Evolutionary conservation across 2,888 invertebrate genomes (phyloP).

Genomic region (Nephrocerus scutellatus): DNA sequence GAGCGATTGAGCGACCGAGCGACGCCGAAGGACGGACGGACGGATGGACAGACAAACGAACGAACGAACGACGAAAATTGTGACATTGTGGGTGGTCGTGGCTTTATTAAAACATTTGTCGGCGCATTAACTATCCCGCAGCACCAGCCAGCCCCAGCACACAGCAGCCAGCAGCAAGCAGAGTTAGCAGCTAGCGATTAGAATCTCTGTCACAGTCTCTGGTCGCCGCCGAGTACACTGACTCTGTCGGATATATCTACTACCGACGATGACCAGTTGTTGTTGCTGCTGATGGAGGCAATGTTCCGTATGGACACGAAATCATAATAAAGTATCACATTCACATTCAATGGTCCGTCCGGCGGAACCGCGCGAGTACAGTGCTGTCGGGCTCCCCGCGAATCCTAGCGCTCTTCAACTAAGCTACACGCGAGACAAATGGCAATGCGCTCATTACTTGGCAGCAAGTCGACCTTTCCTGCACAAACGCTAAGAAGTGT

Average conservation of each 20-base stretch:
- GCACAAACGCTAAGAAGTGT: too few relatives aligned
- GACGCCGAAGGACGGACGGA: too few relatives aligned
- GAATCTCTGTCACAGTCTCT: too few relatives aligned
- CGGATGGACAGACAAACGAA: constrained; percentile 23
- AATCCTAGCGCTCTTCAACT: constrained; percentile 22
- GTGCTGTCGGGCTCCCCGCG: constrained; percentile 19
- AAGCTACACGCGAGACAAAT: constrained; percentile 23
- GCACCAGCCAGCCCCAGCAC: constrained; percentile 4
- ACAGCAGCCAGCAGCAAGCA: constrained; percentile 17
- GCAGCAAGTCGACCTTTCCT: too few relatives aligned
- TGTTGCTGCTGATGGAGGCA: too few relatives aligned
- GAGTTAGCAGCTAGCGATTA: constrained; percentile 7
- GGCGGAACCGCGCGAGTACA: background rate
- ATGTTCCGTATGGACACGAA: constrained; percentile 21
- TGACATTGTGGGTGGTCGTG: constrained; percentile 24
- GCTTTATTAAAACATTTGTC: constrained; percentile 25
- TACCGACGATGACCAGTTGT: too few relatives aligned
- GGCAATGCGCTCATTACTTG: constrained; percentile 23
- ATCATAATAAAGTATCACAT: constrained; percentile 25
- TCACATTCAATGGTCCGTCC: too few relatives aligned
- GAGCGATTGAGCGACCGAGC: too few relatives aligned
- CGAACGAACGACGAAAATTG: constrained; percentile 24
- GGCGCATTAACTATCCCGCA: constrained; percentile 24
- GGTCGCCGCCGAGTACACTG: too few relatives aligned
- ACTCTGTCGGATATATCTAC: too few relatives aligned